These are phyloP conservation scores for Sylvietta virens DNA, from an alignment of 2,113 vertebrate species.

Conservation along the genomic window DNA sequence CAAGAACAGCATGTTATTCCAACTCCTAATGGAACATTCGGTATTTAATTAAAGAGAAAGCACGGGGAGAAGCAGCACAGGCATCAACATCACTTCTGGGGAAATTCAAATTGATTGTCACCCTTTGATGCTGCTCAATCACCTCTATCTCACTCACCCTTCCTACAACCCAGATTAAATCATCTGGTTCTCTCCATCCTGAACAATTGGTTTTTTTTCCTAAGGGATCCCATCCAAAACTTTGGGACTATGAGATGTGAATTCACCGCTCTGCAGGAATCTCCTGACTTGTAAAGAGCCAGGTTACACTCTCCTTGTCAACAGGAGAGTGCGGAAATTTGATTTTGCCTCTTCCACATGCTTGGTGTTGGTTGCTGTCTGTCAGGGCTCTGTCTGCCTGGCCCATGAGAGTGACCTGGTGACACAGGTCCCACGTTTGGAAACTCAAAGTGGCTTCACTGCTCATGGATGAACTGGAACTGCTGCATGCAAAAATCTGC, in stretches of 20 bases:
- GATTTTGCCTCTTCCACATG: neutral
- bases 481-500: neutral
- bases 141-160: conserved; percentile 48
- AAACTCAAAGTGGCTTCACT: neutral
- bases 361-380: neutral
- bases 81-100: conserved; percentile 55
- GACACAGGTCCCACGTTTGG: neutral
- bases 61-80: conserved; percentile 29
- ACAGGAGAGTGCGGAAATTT: neutral
- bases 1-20: conserved; percentile 56
- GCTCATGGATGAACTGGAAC: neutral
- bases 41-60: conserved; percentile 62
- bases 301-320: neutral
- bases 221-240: conserved; percentile 18
- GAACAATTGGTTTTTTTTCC: neutral
- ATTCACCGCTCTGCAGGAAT: neutral
- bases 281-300: neutral
- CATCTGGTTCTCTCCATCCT: neutral
- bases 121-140: conserved; percentile 67
- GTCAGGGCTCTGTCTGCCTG: neutral
- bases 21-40: conserved; percentile 33
- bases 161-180: conserved; percentile 41
- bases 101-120: conserved; percentile 53
- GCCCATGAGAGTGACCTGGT: neutral
- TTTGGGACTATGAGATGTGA: neutral